Base-by-base conservation (phyloP, 2,888 invertebrate species). In the Cephus sareptanus region DNA sequence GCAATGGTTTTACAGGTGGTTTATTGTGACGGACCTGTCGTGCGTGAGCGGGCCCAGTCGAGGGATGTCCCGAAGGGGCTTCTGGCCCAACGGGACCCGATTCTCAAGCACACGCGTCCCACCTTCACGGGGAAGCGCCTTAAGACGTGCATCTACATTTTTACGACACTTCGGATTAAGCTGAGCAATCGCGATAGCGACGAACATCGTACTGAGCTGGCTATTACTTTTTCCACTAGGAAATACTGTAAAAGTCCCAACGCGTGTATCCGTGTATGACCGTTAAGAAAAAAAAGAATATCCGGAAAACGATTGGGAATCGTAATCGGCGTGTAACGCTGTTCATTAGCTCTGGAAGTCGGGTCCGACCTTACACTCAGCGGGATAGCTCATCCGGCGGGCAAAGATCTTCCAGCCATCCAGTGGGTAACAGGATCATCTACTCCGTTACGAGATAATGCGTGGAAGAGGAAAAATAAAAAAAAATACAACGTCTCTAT, bases 371-470 rank as follows among this genome's bases (percentile, higher is more conserved):
- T 34, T 33, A 34, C 3, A 34, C 71, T 13, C 34, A 71, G 71
- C 71, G 71, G 71, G 71, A 71, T 71, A 71, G 71, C 23, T 56
- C 56, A 56, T 56, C 56, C 56, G 56, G 56, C 56, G 71, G 71
- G 71, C 71, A 34, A 71, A 71, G 33, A 34, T 34, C 71, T 71
- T 71, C 71, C 11, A 71, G 34, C 71, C 31, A 71, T 71, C 73
- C 35, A 69, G 34, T 15, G 15, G 13, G 69, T 71, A 34, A 82
- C 79, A 80, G 83, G 85, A 86, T 85, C 82, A 84, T 85, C 81
- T 81, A 83, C 82, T 84, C 84, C 83, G 85, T 86, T 84, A 86
- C 82, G 80, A 83, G 84, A 86, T 86, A 86, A 86, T 84, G 81
- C 79, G 79, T 80, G 76, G 80, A 79, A 70, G 74, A 31, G 56